Conservation (phyloP, 2,113 vertebrate species). For the Phasianus colchicus region DNA sequence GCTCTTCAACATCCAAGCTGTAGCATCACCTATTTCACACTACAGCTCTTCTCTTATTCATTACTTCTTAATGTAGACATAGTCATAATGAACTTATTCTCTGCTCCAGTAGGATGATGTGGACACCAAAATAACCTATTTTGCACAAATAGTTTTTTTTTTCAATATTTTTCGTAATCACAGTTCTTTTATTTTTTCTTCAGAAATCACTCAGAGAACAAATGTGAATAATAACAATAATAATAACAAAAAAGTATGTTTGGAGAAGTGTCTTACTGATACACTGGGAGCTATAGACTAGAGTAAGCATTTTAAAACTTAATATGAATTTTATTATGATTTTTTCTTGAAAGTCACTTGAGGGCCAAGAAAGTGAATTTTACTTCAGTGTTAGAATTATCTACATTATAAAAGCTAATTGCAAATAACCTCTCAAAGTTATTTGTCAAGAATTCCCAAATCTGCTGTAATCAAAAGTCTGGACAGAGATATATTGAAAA, state of each 20-base stretch:
- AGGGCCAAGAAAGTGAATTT: not conserved
- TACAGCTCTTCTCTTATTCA: not conserved
- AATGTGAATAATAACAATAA: not conserved
- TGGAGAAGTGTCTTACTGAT: not conserved
- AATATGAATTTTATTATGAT: not conserved
- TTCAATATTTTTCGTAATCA: slow-evolving; percentile 18
- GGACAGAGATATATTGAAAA: not conserved
- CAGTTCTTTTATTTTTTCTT: not conserved
- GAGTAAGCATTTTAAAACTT: not conserved
- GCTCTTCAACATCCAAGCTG: not conserved
- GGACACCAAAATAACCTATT: slow-evolving; percentile 40
- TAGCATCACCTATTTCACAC: not conserved
- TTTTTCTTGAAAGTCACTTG: not conserved
- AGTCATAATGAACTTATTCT: slow-evolving; percentile 22
- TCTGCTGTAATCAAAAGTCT: not conserved
- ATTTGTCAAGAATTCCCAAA: slow-evolving; percentile 8
- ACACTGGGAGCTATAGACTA: not conserved
- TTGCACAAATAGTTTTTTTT: not conserved
- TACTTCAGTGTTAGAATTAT: slow-evolving; percentile 8
- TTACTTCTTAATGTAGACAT: not conserved
- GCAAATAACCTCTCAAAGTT: slow-evolving; percentile 9
- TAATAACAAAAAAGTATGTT: not conserved
- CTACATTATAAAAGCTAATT: slow-evolving; percentile 23
- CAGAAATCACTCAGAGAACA: slow-evolving; percentile 33
- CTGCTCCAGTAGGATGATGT: slow-evolving; percentile 31